Conservation (phyloP, 2,888 invertebrate genomes). For the Eristalis arbustorum region DNA sequence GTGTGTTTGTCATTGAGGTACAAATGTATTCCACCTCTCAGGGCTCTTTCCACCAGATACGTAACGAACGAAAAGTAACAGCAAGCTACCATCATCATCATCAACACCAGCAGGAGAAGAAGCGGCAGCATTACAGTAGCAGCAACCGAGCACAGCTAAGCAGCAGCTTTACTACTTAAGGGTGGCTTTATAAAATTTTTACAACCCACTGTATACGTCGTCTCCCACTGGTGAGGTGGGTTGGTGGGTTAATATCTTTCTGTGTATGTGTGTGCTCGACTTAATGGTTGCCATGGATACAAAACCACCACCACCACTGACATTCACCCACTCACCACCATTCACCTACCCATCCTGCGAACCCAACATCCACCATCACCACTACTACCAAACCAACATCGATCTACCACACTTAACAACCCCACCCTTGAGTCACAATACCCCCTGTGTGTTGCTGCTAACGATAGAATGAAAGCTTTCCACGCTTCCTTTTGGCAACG, state of each 20-base stretch:
- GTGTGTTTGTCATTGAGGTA: slow-evolving; percentile 34
- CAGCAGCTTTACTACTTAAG: slow-evolving; percentile 64
- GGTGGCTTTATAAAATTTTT: slow-evolving; percentile 52
- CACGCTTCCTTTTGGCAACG: slow-evolving; percentile 49
- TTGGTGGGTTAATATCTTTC: background rate
- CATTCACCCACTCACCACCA: slow-evolving; percentile 46
- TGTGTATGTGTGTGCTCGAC: slow-evolving; percentile 42
- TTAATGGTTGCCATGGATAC: slow-evolving; percentile 68
- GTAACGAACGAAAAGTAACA: slow-evolving; percentile 2
- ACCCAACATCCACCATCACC: background rate
- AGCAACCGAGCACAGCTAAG: background rate
- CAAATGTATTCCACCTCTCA: slow-evolving; percentile 59
- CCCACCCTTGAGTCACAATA: slow-evolving; percentile 18
- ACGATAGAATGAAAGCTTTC: slow-evolving; percentile 65
- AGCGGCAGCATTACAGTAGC: background rate
- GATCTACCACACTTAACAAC: slow-evolving; percentile 47
- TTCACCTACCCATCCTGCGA: slow-evolving; percentile 10
- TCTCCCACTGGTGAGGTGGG: slow-evolving; percentile 44
- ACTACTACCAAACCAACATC: slow-evolving; percentile 4
- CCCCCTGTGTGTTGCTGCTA: slow-evolving; percentile 32
- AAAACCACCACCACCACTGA: slow-evolving; percentile 60
- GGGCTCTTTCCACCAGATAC: slow-evolving; percentile 47
- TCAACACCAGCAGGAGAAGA: background rate
- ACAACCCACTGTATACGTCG: slow-evolving; percentile 37
- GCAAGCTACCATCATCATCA: background rate